Base-by-base conservation (phyloP, 2,888 invertebrate genomes). In the Hypena proboscidalis region DNA sequence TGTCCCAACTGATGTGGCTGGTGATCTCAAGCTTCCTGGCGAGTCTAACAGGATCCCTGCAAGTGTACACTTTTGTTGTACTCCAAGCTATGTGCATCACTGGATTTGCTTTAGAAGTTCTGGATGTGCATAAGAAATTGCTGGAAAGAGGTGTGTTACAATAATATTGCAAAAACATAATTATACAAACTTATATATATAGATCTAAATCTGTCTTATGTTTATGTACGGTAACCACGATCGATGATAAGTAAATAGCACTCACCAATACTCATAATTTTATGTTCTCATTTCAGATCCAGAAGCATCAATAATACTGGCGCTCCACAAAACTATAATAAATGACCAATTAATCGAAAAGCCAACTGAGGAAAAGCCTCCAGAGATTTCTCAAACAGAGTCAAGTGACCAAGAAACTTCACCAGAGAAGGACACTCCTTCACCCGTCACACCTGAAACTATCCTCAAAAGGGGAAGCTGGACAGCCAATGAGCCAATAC, bases 1-100 rank as follows among this genome's bases (percentile, higher is more conserved):
- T 93, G 5, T 94, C 97, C 0, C 94, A 94, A 56, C 82, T 92
- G 1, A 80, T 96, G 11, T 98, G 97, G 97, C 83, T 96, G 7
- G 88, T 95, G 2, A 82, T 96, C 19, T 93, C 95, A 10, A 93
- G 96, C 57, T 96, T 95, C 72, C 66, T 95, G 6, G 95, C 97
- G 29, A 95, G 95, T 60, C 91, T 95, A 21, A 92, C 96, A 1
- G 96, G 96, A 0, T 92, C 94, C 0, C 92, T 96, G 23, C 94
- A 96, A 80, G 93, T 96, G n/a, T 93, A 95, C 30, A 92, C 94
- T 9, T 95, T 97, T 77, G 85, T 95, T 9, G 56, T 93, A 0
- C 84, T 96, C 0, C 94, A 96, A 85, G 74, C 92, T 2, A 86
- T 96, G 38, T 93, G 94, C 51, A 65, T 94, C 2, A 85, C 93